Conservation (phyloP, 1,140 invertebrate genomes). For the roundworm (Caenorhabditis elegans) region WBcel235 BX284602.5:4809001-4809500, state of each 20-base stretch:
- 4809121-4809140: conserved; percentile 9
- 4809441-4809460: not conserved
- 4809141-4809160: conserved; percentile 7
- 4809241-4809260: not conserved
- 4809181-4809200: not conserved
- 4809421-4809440: not conserved
- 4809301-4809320: not conserved
- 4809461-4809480: conserved; percentile 17
- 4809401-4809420: not conserved
- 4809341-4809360: not conserved
- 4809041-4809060: conserved; percentile 34
- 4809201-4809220: not conserved
- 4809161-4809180: conserved; percentile 33
- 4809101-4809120: not conserved
- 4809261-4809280: not conserved
- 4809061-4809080: conserved; percentile 20
- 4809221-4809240: no score
- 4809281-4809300: conserved; percentile 12
- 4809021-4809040: conserved; percentile 37
- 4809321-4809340: not conserved
- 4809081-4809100: not conserved
- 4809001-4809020: conserved; percentile 27
- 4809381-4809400: conserved; percentile 29
- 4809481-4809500: conserved; percentile 1
- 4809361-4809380: not conserved